A percentile compares a stretch with the other conserved stretches of the same genome.
Conservation (phyloP, 2,113 vertebrate genomes). For the Calypte anna region DNA sequence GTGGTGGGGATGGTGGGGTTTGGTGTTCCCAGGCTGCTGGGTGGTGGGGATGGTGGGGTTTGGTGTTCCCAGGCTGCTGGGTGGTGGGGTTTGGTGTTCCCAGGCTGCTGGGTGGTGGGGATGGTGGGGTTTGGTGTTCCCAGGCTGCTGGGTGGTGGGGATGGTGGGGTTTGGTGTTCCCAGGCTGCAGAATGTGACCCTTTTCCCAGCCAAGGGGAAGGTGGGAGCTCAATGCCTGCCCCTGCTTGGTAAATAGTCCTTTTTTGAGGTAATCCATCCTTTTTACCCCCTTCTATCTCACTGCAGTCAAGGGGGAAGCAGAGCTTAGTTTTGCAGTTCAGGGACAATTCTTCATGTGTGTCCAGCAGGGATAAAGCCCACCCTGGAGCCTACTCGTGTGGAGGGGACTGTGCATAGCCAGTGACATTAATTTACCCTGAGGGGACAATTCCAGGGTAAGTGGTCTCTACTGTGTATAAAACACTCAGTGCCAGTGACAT, state of each 20-base stretch:
- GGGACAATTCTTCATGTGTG: not conserved
- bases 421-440: not conserved
- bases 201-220: not conserved
- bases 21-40: not conserved
- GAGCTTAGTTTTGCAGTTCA: not conserved
- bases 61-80: not conserved
- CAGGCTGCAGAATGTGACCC: not conserved
- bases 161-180: not conserved
- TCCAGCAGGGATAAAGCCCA: not conserved
- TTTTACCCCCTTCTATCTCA: not conserved
- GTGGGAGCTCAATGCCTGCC: accelerated
- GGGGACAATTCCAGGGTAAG: not conserved
- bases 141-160: not conserved
- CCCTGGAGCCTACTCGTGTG: accelerated
- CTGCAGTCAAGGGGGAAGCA: not conserved
- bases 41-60: too few species aligned
- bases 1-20: not conserved
- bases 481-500: not conserved
- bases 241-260: not conserved
- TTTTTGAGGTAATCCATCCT: not conserved
- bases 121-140: too few species aligned
- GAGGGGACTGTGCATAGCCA: not conserved
- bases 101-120: not conserved
- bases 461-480: not conserved
- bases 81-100: not conserved